A percentile compares a stretch with the other conserved stretches of the same genome.
These are phyloP conservation scores for Chironex yamaguchii DNA, from an alignment of 30 jellyfish, hydroid and myxozoan species.

Conservation along the genomic window DNA sequence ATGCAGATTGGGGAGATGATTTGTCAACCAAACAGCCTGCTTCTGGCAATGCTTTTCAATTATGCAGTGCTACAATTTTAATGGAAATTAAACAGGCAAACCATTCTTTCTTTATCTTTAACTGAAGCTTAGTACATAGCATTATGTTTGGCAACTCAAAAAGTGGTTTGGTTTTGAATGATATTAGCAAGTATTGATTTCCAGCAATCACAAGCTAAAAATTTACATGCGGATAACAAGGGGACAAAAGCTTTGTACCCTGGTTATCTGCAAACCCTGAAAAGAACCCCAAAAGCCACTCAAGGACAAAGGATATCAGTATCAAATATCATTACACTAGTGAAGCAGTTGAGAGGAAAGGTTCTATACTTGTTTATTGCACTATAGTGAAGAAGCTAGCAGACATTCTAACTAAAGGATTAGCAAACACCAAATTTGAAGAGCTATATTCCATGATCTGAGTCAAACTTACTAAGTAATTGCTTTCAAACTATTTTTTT, in stretches of 20 bases:
- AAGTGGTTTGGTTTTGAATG: constrained; percentile 1
- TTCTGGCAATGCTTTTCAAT: constrained; percentile 28
- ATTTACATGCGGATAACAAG: constrained; percentile 14
- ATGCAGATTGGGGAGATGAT: constrained; percentile 69
- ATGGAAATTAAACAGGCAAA: constrained; percentile 41
- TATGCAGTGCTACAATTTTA: constrained; percentile 27
- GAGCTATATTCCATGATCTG: too few relatives aligned
- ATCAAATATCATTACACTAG: constrained; percentile 15
- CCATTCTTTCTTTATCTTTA: constrained; percentile 53
- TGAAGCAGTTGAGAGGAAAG: constrained; percentile 22
- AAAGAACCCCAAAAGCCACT: constrained; percentile 25
- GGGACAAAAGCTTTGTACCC: constrained; percentile 28
- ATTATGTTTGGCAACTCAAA: constrained; percentile 23
- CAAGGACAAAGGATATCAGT: constrained; percentile 28
- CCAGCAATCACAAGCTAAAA: constrained; percentile 13
- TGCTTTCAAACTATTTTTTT: too few relatives aligned
- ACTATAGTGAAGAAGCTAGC: neutral
- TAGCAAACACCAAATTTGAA: neutral
- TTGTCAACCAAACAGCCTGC: neutral
- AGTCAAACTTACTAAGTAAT: too few relatives aligned
- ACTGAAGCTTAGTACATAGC: constrained; percentile 77
- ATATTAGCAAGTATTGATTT: constrained; percentile 1
- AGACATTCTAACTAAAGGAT: neutral
- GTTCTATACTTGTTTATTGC: neutral
- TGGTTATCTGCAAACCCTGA: too few relatives aligned